These are phyloP conservation scores for human (Homo sapiens) DNA, from an alignment of 2,113 vertebrate species.

Conservation along the genomic window DNA sequence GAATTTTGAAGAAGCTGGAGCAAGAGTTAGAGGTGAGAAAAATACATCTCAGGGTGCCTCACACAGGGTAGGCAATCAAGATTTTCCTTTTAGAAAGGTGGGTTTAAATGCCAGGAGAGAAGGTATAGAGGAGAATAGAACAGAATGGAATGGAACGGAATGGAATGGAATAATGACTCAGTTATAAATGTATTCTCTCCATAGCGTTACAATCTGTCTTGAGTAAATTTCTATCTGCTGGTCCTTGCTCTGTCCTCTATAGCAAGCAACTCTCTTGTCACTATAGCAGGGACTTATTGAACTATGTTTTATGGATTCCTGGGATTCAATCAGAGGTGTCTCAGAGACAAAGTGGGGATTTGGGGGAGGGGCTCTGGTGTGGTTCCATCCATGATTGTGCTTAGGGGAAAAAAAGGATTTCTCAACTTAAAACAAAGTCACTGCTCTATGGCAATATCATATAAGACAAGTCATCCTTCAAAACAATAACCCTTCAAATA, in stretches of 20 bases:
- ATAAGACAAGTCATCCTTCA: conserved; percentile 4
- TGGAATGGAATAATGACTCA: not conserved
- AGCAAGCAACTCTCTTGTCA: not conserved
- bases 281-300: not conserved
- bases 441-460: not conserved
- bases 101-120: not conserved
- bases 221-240: not conserved
- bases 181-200: not conserved
- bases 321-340: not conserved
- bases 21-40: not conserved
- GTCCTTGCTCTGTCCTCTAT: not conserved
- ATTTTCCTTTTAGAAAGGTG: not conserved
- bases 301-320: not conserved
- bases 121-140: not conserved
- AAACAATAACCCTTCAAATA: conserved; percentile 38
- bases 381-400: not conserved
- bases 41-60: not conserved
- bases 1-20: not conserved
- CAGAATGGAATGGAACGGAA: too few species aligned
- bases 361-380: not conserved
- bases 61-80: not conserved
- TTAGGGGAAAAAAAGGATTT: not conserved
- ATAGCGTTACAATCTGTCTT: not conserved
- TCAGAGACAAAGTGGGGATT: not conserved
- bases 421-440: conserved; percentile 29